Evolutionary conservation across 2,888 invertebrate genomes (phyloP), one percentile per base, ranked within the genome.

Genomic region (Exocentrus adspersus): DNA sequence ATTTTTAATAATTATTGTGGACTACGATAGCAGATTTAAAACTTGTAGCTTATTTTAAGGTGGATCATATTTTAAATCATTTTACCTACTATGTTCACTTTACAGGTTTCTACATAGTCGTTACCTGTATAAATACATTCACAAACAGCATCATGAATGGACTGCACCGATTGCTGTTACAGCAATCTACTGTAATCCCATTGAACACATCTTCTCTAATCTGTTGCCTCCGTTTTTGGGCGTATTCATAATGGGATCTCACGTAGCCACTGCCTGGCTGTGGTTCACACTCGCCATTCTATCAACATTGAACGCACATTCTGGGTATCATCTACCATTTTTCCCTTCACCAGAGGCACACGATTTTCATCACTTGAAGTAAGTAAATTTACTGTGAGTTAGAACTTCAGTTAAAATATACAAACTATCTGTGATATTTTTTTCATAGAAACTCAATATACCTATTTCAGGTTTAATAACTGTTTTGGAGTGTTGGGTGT

Each of bases 61-160:
- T n/a, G n/a, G n/a, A n/a, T n/a, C n/a, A n/a, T n/a, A n/a, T n/a
- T n/a, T n/a, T n/a, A n/a, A n/a, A n/a, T n/a, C n/a, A n/a, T n/a
- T n/a, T n/a, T n/a, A n/a, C 1, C 10, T 14, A 41, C 16, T 19
- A 43, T 43, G 7, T 16, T 16, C n/a, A 6, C 2, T 64, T 81
- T 81, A 7, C 80, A 91, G 92, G 77, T 81, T 93, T 65, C 84
- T 94, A 28, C 94, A 94, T 77, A 88, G 88, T 75, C 89, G 89
- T 65, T 84, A 85, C 69, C 82, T 94, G 56, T 94, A 94, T 84
- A 92, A 91, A 77, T 86, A 88, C 77, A 91, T 94, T 72, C 94
- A 94, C 82, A 94, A 94, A 80, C 87, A 89, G 73, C 94, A 94
- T 80, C 94, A 94, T 75, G 93, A 94, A 80, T 94, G 94, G 94